These are phyloP conservation scores for Scaptomyza graminum DNA, from an alignment of 1,140 invertebrate species.

Conservation along the genomic window DNA sequence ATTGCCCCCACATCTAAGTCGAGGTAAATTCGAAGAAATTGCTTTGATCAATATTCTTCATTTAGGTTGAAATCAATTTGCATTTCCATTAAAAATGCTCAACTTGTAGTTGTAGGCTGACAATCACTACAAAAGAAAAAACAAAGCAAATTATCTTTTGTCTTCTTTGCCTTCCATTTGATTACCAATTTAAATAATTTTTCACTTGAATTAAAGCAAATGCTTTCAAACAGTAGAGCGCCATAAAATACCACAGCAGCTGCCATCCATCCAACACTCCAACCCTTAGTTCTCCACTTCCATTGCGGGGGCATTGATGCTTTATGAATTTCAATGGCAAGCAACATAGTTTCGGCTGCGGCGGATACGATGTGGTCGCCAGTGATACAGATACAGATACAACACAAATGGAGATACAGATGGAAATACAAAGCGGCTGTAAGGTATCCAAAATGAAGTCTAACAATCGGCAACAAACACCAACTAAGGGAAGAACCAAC, in stretches of 20 bases:
- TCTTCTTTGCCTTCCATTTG: slow-evolving; percentile 41
- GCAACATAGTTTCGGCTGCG: slow-evolving; percentile 61
- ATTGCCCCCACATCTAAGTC: neutral
- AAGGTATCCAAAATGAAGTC: slow-evolving; percentile 37
- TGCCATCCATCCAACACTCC: neutral
- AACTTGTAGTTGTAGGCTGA: slow-evolving; percentile 5
- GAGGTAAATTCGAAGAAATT: slow-evolving; percentile 27
- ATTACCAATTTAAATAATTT: slow-evolving; percentile 82
- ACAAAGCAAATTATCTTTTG: slow-evolving; percentile 43
- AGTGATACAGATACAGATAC: slow-evolving; percentile 27
- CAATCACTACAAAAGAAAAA: slow-evolving; percentile 15
- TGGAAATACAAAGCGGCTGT: slow-evolving; percentile 23
- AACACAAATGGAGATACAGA: slow-evolving; percentile 6
- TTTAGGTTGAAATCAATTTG: slow-evolving; percentile 70
- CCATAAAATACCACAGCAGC: slow-evolving; percentile 34
- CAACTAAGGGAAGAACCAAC: slow-evolving; percentile 56
- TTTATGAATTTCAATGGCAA: slow-evolving; percentile 79
- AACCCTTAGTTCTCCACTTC: neutral
- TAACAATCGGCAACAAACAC: slow-evolving; percentile 52
- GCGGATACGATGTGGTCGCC: slow-evolving; percentile 44
- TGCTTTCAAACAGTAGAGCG: slow-evolving; percentile 72
- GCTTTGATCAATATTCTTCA: slow-evolving; percentile 72
- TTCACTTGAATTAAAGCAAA: slow-evolving; percentile 81
- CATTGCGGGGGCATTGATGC: slow-evolving; percentile 55
- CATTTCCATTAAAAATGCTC: slow-evolving; percentile 55